Evolutionary conservation across 2,113 vertebrate genomes (phyloP), one percentile per base, ranked within the genome.

Genomic region (Myxocyprinus asiaticus): DNA sequence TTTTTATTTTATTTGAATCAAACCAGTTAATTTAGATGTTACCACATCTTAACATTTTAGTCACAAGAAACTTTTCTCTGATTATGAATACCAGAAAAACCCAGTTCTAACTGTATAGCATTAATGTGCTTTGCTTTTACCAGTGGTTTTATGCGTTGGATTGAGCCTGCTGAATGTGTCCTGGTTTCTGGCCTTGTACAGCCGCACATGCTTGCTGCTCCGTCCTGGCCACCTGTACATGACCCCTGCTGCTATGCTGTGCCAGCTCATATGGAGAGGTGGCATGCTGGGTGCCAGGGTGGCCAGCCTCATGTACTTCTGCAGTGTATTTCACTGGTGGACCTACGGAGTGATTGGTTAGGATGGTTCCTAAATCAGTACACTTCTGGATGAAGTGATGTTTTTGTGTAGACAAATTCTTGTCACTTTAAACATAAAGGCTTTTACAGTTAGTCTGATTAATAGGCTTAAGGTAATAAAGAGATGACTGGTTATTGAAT

Each of bases 191-290:
- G 94, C 95, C 58, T 92, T 94, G 47, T 94, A 94, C 11, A 90
- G 91, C 48, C 72, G 48, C 53, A 90, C 91, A 73, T 68, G 91
- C 76, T 89, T 85, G 12, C 87, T 92, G 83, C 61, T 96, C 85
- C 94, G 90, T 87, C 94, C 92, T 0, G 91, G 94, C 0, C 93
- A 91, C 78, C 82, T 90, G 6, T 85, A 87, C 7, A 87, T 88
- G 8, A 93, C 91, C 0, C 93, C 94, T 0, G 62, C 88, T 0
- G 90, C 95, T 76, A 83, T 96, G 43, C 81, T 95, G 78, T 96
- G 94, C 88, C 94, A 94, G 85, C 91, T 95, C 71, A 88, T 96
- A 55, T 96, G 95, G 95, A 91, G 95, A 89, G 94, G 86, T 1
- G 86, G 94, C 61, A 96, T 96, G 95, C 70, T 96, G 83, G 94